Evolutionary conservation across 2,888 invertebrate species (phyloP).

Genomic region (Prosapia bicincta): DNA sequence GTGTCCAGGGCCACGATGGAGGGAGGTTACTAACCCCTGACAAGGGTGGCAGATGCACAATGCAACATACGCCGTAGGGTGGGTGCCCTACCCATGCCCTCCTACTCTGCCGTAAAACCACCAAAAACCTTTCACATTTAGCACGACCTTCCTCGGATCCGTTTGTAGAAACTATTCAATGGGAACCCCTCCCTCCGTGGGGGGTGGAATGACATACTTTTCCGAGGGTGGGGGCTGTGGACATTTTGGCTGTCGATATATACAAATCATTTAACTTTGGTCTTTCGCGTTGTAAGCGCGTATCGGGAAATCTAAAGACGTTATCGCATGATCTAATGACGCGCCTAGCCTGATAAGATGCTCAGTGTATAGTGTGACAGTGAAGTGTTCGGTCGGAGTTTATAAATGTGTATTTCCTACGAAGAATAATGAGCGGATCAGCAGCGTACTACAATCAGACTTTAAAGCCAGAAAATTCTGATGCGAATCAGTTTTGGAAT

Average conservation of each 20-base stretch:
- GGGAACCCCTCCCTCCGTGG: conserved; percentile 39
- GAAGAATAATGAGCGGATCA: neutral
- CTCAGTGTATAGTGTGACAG: neutral
- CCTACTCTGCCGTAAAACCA: neutral
- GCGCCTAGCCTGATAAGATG: neutral
- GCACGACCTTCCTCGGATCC: neutral
- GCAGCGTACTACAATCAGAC: neutral
- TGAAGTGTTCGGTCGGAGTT: neutral
- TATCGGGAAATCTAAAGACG: neutral
- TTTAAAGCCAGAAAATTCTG: conserved; percentile 2
- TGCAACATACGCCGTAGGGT: neutral
- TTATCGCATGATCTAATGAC: neutral
- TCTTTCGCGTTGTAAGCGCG: neutral
- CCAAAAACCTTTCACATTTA: neutral
- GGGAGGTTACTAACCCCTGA: neutral
- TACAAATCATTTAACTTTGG: conserved; percentile 31
- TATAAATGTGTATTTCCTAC: neutral
- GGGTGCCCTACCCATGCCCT: neutral
- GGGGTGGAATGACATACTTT: conserved; percentile 27
- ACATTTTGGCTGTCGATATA: conserved; percentile 31
- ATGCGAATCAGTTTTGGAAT: conserved; percentile 14
- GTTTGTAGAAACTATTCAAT: conserved; percentile 38
- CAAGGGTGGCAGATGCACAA: neutral
- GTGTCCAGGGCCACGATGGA: neutral
- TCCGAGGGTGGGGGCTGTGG: conserved; percentile 37